Base-by-base conservation (phyloP, 1,140 invertebrate genomes). In the Goniozus legneri region DNA sequence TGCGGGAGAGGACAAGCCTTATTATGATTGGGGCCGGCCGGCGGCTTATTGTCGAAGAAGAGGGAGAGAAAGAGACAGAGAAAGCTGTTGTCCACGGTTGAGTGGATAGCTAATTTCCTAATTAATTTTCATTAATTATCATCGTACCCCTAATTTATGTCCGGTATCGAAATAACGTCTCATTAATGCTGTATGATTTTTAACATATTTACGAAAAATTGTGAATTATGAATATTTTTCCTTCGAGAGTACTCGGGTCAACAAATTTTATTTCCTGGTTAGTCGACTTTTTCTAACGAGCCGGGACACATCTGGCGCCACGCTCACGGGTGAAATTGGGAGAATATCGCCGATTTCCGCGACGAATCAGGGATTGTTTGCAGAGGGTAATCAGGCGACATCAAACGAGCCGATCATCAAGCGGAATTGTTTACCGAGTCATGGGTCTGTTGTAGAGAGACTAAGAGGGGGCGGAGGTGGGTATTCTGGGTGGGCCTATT, bases 321-420 rank as follows among this genome's bases (percentile, higher is more conserved):
- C n/a, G n/a, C 24, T 27, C 6, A 27, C 24, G 24, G 12, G 8
- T 8, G 13, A 13, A 13, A 33, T 33, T 4, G 32, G 13, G 6
- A 10, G 10, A 27, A 27, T 27, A 27, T 27, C 32, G 32, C 6
- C 30, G 49, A 60, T 63, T 65, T 71, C 54, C 63, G 22, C 46
- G 45, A 53, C 67, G 64, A 71, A 71, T 68, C 68, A 69, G 52
- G 60, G 65, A 75, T 67, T 76, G 71, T 74, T 76, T 75, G 69
- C 62, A 38, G 64, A 72, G 64, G 71, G 67, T 76, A 75, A 76
- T 76, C 73, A 73, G 62, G 68, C 71, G 55, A 75, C 65, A 75
- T 76, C 74, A 76, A 76, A 75, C 71, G 73, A 70, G 64, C 63
- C 68, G 71, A 76, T 76, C 69, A 74, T 75, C 71, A 76, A 75